Evolutionary conservation across 2,113 vertebrate genomes (phyloP).

Genomic region (Typhlomys cinereus): DNA sequence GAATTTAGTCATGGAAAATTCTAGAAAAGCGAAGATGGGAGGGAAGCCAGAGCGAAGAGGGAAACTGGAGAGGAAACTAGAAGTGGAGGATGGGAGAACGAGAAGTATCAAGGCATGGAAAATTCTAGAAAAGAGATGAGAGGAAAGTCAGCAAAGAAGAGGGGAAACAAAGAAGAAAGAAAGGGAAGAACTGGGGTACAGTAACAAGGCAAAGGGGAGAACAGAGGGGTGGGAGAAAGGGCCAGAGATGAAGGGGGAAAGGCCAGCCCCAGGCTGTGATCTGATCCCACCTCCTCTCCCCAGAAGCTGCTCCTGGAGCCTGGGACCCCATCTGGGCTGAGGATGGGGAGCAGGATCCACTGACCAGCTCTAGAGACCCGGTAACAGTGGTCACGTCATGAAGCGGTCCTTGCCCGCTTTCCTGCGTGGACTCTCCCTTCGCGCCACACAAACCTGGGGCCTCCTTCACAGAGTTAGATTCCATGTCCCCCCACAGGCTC

Average conservation of each 20-base stretch:
- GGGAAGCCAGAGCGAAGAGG: background rate
- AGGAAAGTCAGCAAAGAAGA: background rate
- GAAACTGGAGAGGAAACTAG: no score
- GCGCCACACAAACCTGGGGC: constrained; percentile 87
- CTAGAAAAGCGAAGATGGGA: background rate
- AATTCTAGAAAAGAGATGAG: background rate
- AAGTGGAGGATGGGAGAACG: no score
- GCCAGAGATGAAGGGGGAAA: background rate
- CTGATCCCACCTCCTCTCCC: background rate
- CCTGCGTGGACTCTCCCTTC: constrained; percentile 88
- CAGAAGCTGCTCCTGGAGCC: background rate
- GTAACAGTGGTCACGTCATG: constrained; percentile 91
- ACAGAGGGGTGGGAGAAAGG: background rate
- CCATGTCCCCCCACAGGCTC: no score
- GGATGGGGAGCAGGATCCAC: constrained; percentile 79
- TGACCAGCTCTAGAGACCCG: constrained; percentile 90
- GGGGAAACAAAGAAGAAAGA: background rate
- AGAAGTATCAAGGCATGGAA: no score
- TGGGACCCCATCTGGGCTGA: constrained; percentile 67
- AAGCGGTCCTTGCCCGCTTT: constrained; percentile 88
- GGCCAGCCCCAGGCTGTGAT: background rate
- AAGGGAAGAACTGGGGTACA: background rate
- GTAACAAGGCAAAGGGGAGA: no score
- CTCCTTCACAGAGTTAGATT: constrained; percentile 89
- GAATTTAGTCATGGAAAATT: background rate